Evolutionary conservation across 2,888 invertebrate species (phyloP).

Genomic region (Cryptocheilus praepositus): DNA sequence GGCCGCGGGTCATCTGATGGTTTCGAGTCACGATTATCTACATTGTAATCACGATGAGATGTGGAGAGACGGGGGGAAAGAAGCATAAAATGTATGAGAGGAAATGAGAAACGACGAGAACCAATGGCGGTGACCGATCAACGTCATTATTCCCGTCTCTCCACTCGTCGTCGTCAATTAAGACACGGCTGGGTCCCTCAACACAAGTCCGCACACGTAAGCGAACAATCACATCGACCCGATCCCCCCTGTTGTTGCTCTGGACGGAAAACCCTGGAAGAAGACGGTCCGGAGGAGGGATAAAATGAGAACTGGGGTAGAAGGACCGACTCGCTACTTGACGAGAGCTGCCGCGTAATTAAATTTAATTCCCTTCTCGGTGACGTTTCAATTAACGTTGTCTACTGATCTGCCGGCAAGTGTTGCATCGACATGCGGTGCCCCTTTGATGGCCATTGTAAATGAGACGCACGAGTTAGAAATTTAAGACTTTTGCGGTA

Average conservation of each 20-base stretch:
- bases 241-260: neutral
- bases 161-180: conserved; percentile 2
- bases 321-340: neutral
- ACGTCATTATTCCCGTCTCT: conserved; percentile 4
- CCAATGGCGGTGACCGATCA: conserved; percentile 11
- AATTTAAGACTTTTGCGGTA: too few relatives aligned
- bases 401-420: neutral
- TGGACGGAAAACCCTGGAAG: neutral
- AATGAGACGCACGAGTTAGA: too few relatives aligned
- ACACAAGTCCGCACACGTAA: neutral
- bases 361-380: conserved; percentile 1
- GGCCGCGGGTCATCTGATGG: conserved; percentile 5
- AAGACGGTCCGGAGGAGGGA: neutral
- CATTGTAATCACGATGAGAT: conserved; percentile 5
- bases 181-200: conserved; percentile 3
- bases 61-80: neutral
- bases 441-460: too few relatives aligned
- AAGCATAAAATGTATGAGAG: too few relatives aligned
- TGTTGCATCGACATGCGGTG: too few relatives aligned
- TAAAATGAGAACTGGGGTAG: too few relatives aligned
- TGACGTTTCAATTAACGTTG: conserved; percentile 5
- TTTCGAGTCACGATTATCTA: conserved; percentile 6
- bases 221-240: neutral
- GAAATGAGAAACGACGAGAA: neutral
- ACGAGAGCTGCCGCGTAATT: conserved; percentile 3